Conservation (phyloP, 2,888 invertebrate species). For the Troilus luridus region DNA sequence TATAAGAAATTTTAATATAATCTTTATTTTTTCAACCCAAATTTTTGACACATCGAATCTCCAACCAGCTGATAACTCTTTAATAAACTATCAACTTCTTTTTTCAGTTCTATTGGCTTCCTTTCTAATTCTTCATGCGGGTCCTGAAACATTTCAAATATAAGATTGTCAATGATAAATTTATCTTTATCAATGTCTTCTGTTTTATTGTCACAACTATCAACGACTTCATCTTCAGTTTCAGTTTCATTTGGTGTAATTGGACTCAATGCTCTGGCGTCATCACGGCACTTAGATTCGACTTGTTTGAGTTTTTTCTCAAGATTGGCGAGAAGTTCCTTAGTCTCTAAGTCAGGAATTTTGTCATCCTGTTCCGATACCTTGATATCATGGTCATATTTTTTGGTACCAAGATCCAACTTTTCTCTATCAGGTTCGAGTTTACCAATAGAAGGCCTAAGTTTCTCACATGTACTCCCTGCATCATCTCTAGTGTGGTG, state of each 20-base stretch:
- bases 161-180: background rate
- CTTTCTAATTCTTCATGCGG: background rate
- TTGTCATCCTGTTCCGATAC: background rate
- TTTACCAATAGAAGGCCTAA: background rate
- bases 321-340: background rate
- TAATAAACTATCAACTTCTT: background rate
- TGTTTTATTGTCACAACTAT: background rate
- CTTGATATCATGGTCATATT: background rate
- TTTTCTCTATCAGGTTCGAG: background rate
- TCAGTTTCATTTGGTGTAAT: background rate
- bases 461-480: background rate
- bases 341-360: background rate
- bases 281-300: background rate
- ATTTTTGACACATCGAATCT: background rate
- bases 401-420: background rate
- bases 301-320: constrained; percentile 10
- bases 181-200: background rate
- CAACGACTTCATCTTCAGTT: background rate
- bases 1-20: background rate
- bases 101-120: constrained; percentile 15
- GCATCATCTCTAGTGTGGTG: background rate
- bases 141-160: constrained; percentile 10
- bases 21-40: background rate
- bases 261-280: background rate
- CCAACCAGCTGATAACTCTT: background rate